These are phyloP conservation scores for Paramuricea clavata DNA, from an alignment of 92 coral and sea anemone species.

Conservation along the genomic window DNA sequence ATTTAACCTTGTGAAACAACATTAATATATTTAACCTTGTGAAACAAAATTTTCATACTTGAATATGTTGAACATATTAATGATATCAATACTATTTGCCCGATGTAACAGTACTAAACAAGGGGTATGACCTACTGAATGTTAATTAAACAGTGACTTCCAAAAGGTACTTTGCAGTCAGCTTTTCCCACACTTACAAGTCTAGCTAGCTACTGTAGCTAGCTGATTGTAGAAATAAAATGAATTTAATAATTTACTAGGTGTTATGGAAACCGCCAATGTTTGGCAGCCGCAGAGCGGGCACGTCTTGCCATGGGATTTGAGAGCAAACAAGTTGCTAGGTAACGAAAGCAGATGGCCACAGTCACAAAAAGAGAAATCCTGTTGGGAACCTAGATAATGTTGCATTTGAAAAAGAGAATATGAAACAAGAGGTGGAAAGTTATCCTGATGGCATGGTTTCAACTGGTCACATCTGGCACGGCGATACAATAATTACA, in stretches of 20 bases:
- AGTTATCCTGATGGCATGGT: constrained; percentile 70
- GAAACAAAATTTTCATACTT: neutral
- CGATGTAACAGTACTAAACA: too few relatives aligned
- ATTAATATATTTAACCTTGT: too few relatives aligned
- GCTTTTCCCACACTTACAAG: too few relatives aligned
- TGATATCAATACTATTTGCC: too few relatives aligned
- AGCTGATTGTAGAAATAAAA: too few relatives aligned
- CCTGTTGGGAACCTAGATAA: constrained; percentile 55
- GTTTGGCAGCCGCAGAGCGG: constrained; percentile 40
- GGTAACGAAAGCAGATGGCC: constrained; percentile 19
- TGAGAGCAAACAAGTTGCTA: constrained; percentile 27
- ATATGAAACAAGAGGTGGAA: constrained; percentile 60
- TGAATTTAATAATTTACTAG: constrained; percentile 18
- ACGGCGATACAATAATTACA: constrained; percentile 43
- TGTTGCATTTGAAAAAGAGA: constrained; percentile 56
- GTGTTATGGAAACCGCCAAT: constrained; percentile 57
- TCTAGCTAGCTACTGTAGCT: too few relatives aligned
- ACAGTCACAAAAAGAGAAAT: constrained; percentile 41
- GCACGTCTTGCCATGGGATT: constrained; percentile 26
- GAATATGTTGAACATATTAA: neutral
- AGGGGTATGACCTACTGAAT: too few relatives aligned
- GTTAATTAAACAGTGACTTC: too few relatives aligned
- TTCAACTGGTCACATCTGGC: constrained; percentile 75
- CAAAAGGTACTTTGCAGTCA: too few relatives aligned
- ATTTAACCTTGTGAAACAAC: too few relatives aligned